A percentile compares a stretch with the other conserved stretches of the same genome.
phyloP scores from a whole-genome alignment of 2,113 vertebrate genomes.

The Edolisoma coerulescens region DNA sequence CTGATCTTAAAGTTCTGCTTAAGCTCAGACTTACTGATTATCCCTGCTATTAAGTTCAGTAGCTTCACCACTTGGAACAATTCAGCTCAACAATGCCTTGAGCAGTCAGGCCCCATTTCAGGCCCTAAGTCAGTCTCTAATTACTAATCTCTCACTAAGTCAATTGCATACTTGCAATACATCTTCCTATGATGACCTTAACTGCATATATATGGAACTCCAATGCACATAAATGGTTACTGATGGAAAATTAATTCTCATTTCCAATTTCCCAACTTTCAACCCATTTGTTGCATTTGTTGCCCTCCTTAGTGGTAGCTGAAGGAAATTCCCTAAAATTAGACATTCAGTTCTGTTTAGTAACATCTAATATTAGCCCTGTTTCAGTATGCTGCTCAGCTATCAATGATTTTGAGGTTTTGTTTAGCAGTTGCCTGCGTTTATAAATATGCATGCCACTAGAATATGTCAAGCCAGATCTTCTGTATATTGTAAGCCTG shows the following conservation, averaged over 20 bases:
- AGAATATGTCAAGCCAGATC: background rate
- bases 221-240: rapidly evolving
- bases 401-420: background rate
- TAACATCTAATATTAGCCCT: background rate
- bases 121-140: background rate
- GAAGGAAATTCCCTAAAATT: background rate
- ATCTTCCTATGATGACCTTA: background rate
- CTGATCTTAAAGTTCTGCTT: background rate
- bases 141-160: background rate
- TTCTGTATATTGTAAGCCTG: background rate
- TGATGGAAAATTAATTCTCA: background rate
- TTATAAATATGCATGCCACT: background rate
- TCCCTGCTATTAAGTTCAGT: background rate
- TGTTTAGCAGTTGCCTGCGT: background rate
- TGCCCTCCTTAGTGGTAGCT: background rate
- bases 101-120: background rate
- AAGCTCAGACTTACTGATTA: background rate
- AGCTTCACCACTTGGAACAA: background rate
- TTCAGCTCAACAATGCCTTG: background rate
- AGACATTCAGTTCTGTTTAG: background rate
- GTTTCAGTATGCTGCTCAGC: background rate
- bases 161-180: background rate
- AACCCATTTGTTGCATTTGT: background rate
- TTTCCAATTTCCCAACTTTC: background rate
- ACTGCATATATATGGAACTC: background rate